Evolutionary conservation across 1,140 invertebrate species (phyloP).

Genomic region (Ceratosolen fusciceps): DNA sequence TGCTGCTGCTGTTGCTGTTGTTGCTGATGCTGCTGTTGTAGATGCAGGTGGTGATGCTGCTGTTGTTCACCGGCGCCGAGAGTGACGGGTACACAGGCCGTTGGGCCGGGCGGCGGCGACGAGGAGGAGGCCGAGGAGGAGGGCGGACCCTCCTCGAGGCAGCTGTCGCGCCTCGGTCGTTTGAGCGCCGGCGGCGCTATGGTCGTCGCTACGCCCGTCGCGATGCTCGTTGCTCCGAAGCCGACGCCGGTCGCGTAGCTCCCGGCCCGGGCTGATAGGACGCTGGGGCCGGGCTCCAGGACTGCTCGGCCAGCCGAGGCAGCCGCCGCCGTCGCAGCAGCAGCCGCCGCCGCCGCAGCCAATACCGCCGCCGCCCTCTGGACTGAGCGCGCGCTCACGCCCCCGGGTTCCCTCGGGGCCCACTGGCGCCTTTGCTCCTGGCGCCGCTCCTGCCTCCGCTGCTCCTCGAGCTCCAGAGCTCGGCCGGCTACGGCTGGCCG

Average conservation of each 20-base stretch:
- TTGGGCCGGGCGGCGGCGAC: conserved; percentile 68
- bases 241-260: conserved; percentile 30
- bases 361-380: conserved; percentile 30
- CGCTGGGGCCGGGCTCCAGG: conserved; percentile 19
- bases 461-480: conserved; percentile 47
- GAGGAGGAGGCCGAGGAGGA: conserved; percentile 68
- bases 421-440: conserved; percentile 22
- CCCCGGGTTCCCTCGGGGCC: not conserved
- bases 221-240: conserved; percentile 50
- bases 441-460: conserved; percentile 26
- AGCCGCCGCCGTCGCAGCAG: conserved; percentile 30
- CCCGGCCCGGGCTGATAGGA: conserved; percentile 23
- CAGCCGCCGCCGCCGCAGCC: conserved; percentile 41
- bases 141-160: conserved; percentile 53
- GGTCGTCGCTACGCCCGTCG: conserved; percentile 68
- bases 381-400: conserved; percentile 30
- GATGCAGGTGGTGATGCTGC: not conserved
- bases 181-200: conserved; percentile 74
- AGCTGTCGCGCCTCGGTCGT: conserved; percentile 74
- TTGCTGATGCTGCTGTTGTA: not conserved
- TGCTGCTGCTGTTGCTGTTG: not conserved
- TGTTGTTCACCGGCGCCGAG: not conserved
- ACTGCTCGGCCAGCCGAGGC: conserved; percentile 20
- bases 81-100: conserved; percentile 10
- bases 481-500: conserved; percentile 17